Percentiles rank a stretch among this genome's conserved stretches.
phyloP scores from a whole-genome alignment of 1,140 invertebrate species.

The Diploscapter pachys region DNA sequence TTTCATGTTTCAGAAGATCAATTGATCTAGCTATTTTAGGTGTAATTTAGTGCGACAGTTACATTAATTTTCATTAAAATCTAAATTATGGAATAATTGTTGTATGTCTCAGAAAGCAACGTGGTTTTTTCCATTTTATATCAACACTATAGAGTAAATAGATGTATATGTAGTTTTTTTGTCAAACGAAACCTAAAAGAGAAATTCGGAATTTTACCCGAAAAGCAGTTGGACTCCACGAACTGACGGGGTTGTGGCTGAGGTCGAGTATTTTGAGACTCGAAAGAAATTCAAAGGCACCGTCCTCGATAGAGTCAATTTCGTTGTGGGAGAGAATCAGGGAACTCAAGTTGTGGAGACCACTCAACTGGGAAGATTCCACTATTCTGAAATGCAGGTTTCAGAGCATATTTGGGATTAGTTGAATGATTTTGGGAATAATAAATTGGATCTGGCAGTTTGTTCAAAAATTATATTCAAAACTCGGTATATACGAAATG shows the following conservation, averaged over 20 bases:
- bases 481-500: no score
- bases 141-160: no score
- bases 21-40: not conserved
- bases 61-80: not conserved
- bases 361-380: no score
- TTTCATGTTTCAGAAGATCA: not conserved
- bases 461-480: no score
- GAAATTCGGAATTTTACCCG: not conserved
- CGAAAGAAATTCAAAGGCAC: slow-evolving; percentile 20
- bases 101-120: not conserved
- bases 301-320: slow-evolving; percentile 24
- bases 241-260: slow-evolving; percentile 25
- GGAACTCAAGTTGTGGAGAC: no score
- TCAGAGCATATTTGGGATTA: no score
- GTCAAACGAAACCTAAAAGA: not conserved
- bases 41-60: no score
- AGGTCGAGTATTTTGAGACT: slow-evolving; percentile 20
- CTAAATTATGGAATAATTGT: not conserved
- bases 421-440: no score
- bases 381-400: no score
- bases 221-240: slow-evolving; percentile 32
- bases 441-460: no score
- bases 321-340: slow-evolving; percentile 17
- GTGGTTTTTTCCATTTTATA: not conserved
- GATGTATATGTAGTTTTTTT: not conserved